Percentiles rank a stretch among this genome's conserved stretches.
These are phyloP conservation scores for Sprattus sprattus DNA, from an alignment of 2,113 vertebrate genomes.

Conservation along the genomic window DNA sequence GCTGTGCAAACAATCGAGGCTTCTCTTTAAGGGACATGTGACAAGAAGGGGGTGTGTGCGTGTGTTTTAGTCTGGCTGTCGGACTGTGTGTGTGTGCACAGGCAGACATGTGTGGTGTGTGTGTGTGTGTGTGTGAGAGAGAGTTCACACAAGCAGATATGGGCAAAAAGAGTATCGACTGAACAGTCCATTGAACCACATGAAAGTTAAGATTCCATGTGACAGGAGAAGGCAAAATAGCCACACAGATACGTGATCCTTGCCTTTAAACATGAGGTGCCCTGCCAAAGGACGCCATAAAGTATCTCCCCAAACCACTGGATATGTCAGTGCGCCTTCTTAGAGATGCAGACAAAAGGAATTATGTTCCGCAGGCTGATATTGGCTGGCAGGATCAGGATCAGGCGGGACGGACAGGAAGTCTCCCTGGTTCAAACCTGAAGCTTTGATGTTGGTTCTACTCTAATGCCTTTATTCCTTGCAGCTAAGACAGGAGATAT, in stretches of 20 bases:
- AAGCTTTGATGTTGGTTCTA: slow-evolving; percentile 55
- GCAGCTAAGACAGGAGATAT: slow-evolving; percentile 23
- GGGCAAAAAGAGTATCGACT: background rate
- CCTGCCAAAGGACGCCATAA: background rate
- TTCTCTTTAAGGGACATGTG: background rate
- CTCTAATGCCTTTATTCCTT: background rate
- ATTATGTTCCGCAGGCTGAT: slow-evolving; percentile 47
- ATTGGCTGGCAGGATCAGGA: slow-evolving; percentile 56
- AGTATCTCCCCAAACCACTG: background rate
- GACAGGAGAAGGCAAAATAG: background rate
- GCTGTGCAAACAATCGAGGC: background rate
- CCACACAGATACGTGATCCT: slow-evolving; percentile 33
- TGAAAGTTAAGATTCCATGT: background rate
- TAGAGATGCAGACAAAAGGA: slow-evolving; percentile 16
- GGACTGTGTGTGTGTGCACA: background rate
- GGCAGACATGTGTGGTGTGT: background rate
- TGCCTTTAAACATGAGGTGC: background rate
- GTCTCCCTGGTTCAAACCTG: slow-evolving; percentile 56
- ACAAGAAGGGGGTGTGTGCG: background rate
- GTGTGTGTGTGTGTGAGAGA: background rate
- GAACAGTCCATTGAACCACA: background rate
- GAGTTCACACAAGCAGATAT: background rate
- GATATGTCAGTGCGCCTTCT: background rate
- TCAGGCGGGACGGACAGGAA: slow-evolving; percentile 40
- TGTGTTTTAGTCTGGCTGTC: background rate